Conservation (phyloP, 2,888 invertebrate genomes). For the Cryptophagus acutangulus region DNA sequence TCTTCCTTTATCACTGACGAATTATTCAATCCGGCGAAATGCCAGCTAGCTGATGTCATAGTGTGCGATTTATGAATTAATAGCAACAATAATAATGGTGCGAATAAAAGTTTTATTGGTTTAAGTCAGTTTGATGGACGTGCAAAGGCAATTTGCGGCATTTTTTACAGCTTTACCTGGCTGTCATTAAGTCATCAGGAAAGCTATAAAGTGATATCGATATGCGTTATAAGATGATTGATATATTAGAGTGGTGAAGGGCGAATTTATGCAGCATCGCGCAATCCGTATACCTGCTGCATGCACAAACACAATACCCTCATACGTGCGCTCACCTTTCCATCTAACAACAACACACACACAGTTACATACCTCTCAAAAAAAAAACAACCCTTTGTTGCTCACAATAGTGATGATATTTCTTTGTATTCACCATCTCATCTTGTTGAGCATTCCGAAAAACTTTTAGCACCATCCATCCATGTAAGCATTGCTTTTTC, state of each 20-base stretch:
- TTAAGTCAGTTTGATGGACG: no score
- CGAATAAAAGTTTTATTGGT: no score
- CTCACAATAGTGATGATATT: conserved; percentile 14
- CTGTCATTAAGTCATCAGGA: conserved; percentile 39
- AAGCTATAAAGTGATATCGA: conserved; percentile 38
- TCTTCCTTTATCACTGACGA: no score
- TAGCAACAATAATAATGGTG: no score
- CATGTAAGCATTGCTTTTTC: conserved; percentile 18
- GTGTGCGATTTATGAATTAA: no score
- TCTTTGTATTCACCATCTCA: conserved; percentile 27
- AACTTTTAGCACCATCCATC: conserved; percentile 21
- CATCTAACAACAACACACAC: conserved; percentile 26
- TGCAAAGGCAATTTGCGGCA: conserved; percentile 2
- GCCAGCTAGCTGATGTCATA: no score
- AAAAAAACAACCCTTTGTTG: conserved; percentile 38
- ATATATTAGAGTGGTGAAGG: conserved; percentile 44
- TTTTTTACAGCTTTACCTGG: conserved; percentile 2
- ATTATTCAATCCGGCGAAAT: no score
- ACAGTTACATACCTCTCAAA: conserved; percentile 36
- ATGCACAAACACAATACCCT: conserved; percentile 40
- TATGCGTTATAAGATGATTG: conserved; percentile 46
- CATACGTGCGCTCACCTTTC: conserved; percentile 40
- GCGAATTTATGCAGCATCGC: conserved; percentile 27
- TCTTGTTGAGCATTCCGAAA: conserved; percentile 32
- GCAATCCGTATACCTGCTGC: conserved; percentile 41